A percentile compares a stretch with the other conserved stretches of the same genome.
Conservation (phyloP, 2,888 invertebrate genomes). For the Stenurella melanura region DNA sequence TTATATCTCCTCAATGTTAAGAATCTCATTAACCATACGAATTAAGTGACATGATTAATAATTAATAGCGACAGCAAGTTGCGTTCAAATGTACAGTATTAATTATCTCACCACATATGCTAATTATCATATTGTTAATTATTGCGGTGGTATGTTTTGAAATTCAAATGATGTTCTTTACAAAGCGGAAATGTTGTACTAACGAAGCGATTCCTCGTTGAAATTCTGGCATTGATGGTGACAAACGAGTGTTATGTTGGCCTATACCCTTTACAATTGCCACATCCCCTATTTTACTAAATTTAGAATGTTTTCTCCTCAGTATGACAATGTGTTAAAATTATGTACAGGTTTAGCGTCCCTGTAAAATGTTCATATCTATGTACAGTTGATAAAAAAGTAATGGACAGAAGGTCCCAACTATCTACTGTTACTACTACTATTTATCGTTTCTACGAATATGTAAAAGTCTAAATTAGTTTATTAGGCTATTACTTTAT, state of each 20-base stretch:
- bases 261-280: slow-evolving; percentile 40
- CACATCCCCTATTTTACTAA: slow-evolving; percentile 24
- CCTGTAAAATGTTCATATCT: neutral
- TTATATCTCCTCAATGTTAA: neutral
- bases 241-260: slow-evolving; percentile 46
- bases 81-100: neutral
- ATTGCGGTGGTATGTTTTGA: neutral
- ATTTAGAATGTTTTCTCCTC: slow-evolving; percentile 15
- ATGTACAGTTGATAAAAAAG: neutral
- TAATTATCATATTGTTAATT: slow-evolving; percentile 22
- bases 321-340: neutral
- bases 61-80: neutral
- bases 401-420: too few relatives aligned
- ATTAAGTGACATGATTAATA: neutral
- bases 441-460: too few relatives aligned
- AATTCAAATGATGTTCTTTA: slow-evolving; percentile 20
- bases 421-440: too few relatives aligned
- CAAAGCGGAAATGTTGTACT: slow-evolving; percentile 35
- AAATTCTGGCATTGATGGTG: slow-evolving; percentile 30
- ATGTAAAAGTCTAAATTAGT: too few relatives aligned
- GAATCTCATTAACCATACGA: neutral
- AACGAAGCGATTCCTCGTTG: slow-evolving; percentile 36
- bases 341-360: neutral
- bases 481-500: too few relatives aligned
- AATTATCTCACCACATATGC: neutral